Base-by-base conservation (phyloP, 2,113 vertebrate genomes). In the Falco punctatus region DNA sequence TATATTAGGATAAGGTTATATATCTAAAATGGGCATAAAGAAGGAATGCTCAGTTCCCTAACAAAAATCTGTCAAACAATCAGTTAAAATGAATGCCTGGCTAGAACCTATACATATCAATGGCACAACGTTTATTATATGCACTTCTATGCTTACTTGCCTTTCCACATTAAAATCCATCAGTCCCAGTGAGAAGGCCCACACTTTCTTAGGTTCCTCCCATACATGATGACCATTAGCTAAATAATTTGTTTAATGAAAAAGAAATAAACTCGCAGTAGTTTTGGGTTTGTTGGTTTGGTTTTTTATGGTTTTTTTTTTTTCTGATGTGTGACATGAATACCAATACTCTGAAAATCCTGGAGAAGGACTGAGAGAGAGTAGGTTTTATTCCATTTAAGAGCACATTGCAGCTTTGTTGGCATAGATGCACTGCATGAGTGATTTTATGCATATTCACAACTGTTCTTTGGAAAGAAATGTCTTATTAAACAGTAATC, bases 401-500 rank as follows among this genome's bases (percentile, higher is more conserved):
- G 40, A 95, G 58, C 49, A 79, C 1, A 3, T 54, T 91, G 40
- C 61, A 89, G 75, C 64, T 93, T 92, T 88, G 52, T 88, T 92
- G 92, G 30, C 33, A 46, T 35, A 65, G 44, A 72, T 87, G 54
- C 49, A 84, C 35, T 88, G 61, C 73, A 75, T 86, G 55, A 95
- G 52, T 84, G 65, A 92, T 77, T 95, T 83, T 89, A 94, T 94
- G 52, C 28, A 57, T 94, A 96, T 94, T 94, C 80, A 79, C 80
- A 92, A 94, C 48, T 84, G 40, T 75, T 95, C 84, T 73, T 81
- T 91, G 83, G 35, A 95, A 81, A 69, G 69, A 94, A 92, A 67
- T 91, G 48, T 38, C 61, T 89, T 95, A 91, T 92, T 95, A 92
- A 96, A 89, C 73, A 85, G 86, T 79, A 94, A 94, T 91, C 77